Base-by-base conservation (phyloP, 2,797 vertebrate species). In the Lemur catta region DNA sequence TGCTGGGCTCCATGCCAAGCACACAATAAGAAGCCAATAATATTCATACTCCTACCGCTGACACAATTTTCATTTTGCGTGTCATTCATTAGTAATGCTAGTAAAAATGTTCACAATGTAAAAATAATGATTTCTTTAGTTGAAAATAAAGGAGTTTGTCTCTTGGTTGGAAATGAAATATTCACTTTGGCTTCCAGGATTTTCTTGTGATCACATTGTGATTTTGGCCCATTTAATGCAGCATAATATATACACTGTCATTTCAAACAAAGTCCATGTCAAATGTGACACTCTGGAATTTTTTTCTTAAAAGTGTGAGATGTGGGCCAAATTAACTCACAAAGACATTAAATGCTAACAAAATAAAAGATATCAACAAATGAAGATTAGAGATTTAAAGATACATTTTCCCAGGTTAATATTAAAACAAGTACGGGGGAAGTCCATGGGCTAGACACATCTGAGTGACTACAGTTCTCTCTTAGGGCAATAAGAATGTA, bases 361-460 rank as follows among this genome's bases (percentile, higher is more conserved):
- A 84, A 81, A 30, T 5, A 22, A 33, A 43, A 65, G 59, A 63
- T 38, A 46, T 55, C 10, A 0, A 22, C n/a, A 18, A 72, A n/a
- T 8, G 50, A 65, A 59, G 72, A 26, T 6, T 1, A 8, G 46
- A 84, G 41, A 55, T 41, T 55, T 55, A 61, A 67, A 92, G 87
- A 61, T 2, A 0, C 20, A 9, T 38, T 65, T 57, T 65, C 41
- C 55, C 26, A 22, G 38, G 35, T 33, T 72, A 13, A 9, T 75
- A 55, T 5, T 28, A 69, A 81, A n/a, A n/a, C 22, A 13, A 20
- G 30, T 7, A 2, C 12, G 7, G 8, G 43, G 28, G 15, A n/a
- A 3, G 14, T 1, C 20, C 81, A 0, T 0, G 0, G 28, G 1
- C 69, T 4, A 2, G 35, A 11, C 3, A 3, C 43, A 1, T 35